A percentile compares a stretch with the other conserved stretches of the same genome.
phyloP scores from a whole-genome alignment of 2,113 vertebrate genomes.

The Himantopus leucocephalus region DNA sequence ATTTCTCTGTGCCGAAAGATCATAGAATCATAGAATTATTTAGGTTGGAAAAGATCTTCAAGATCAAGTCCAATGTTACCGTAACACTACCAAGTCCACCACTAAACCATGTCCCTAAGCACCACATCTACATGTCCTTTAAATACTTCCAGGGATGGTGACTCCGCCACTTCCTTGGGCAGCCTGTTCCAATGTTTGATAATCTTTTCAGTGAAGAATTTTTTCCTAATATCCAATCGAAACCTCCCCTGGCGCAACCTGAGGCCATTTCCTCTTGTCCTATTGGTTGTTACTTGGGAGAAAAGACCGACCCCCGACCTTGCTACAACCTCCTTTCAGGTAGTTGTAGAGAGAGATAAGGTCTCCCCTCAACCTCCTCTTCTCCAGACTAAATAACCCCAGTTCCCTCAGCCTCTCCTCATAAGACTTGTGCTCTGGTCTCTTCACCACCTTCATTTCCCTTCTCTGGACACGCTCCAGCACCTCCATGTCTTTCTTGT shows the following conservation, averaged over 20 bases:
- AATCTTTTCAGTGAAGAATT: not conserved
- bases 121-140: not conserved
- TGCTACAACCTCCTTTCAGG: not conserved
- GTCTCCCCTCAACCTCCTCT: not conserved
- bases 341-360: not conserved
- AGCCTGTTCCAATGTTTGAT: not conserved
- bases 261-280: not conserved
- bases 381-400: not conserved
- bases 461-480: not conserved
- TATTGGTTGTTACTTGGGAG: not conserved
- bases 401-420: not conserved
- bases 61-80: not conserved
- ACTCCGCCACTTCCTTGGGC: not conserved
- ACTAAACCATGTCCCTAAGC: not conserved
- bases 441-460: not conserved
- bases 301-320: not conserved
- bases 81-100: not conserved
- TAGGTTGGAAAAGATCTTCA: not conserved
- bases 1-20: not conserved
- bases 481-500: not conserved
- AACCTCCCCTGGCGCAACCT: not conserved
- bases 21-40: not conserved
- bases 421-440: not conserved
- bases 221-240: not conserved
- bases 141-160: not conserved